Base-by-base conservation (phyloP, 2,113 vertebrate species). In the Hepsetus odoe region DNA sequence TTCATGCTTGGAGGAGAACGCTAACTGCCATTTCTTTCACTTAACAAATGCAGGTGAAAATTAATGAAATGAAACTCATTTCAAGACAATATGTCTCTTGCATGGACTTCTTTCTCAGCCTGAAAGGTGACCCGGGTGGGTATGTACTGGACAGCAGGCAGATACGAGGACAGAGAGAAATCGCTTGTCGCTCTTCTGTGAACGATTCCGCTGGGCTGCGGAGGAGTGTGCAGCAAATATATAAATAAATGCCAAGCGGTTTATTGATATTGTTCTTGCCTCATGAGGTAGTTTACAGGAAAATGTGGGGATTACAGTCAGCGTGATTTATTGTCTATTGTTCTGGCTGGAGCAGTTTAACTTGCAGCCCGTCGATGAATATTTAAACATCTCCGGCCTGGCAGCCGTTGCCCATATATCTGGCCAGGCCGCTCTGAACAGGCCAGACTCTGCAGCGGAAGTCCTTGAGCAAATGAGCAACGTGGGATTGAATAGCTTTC, bases 261-360 rank as follows among this genome's bases (percentile, higher is more conserved):
- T 72, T 89, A 92, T 91, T 75, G 81, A 91, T 90, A 84, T 86
- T 88, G 86, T 88, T 86, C 82, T 85, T 70, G 85, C 81, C 71
- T 75, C 7, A 74, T 86, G 83, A 89, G 87, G 82, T 86, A 86
- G 84, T 90, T 90, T 88, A 90, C 88, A 89, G 87, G 86, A 91
- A 90, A 88, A 86, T 88, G 89, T 88, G 75, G 86, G 74, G 87
- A 89, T 91, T 91, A 88, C 84, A 90, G 83, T 88, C 85, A 83
- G 61, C 84, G 85, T 91, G 88, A 92, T 91, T 90, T 90, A 91
- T 88, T 81, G 81, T 87, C 83, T 84, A 85, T 88, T 90, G 84
- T 89, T 89, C 79, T 65, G 75, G 80, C 82, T 81, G 71, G 86
- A 86, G 84, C 82, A 87, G 83, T 88, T 90, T 86, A 88, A 87